Percentiles rank a stretch among this genome's conserved stretches.
These are phyloP conservation scores for Vulpes lagopus DNA, from an alignment of 2,113 vertebrate species.

Conservation along the genomic window DNA sequence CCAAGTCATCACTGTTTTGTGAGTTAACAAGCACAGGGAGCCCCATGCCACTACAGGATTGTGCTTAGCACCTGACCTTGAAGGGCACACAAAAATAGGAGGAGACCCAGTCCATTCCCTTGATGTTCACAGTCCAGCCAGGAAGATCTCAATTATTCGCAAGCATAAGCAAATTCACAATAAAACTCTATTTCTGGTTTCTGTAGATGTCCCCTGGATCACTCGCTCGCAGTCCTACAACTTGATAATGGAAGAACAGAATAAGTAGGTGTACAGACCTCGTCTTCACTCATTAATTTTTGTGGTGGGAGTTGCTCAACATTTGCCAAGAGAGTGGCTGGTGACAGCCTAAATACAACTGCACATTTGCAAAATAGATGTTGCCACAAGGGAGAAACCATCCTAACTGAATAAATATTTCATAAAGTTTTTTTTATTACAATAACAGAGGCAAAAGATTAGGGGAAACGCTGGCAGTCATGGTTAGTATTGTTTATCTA, in stretches of 20 bases:
- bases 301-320: constrained; percentile 73
- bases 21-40: too few relatives aligned
- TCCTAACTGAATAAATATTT: constrained; percentile 55
- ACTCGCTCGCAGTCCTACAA: constrained; percentile 5
- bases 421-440: background rate
- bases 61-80: background rate
- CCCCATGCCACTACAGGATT: background rate
- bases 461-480: background rate
- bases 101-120: background rate
- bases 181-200: constrained; percentile 8
- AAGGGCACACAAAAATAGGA: background rate
- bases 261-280: constrained; percentile 58
- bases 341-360: constrained; percentile 75
- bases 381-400: constrained; percentile 43
- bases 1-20: background rate
- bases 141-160: background rate
- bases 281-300: constrained; percentile 64
- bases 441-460: constrained; percentile 43
- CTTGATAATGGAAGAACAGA: background rate
- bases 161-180: background rate
- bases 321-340: constrained; percentile 76
- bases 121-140: background rate
- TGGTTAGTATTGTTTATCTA: background rate
- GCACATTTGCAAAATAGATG: constrained; percentile 68
- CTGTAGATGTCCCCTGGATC: background rate